These are phyloP conservation scores for Apteryx mantelli DNA, from an alignment of 2,113 vertebrate species.

Conservation along the genomic window DNA sequence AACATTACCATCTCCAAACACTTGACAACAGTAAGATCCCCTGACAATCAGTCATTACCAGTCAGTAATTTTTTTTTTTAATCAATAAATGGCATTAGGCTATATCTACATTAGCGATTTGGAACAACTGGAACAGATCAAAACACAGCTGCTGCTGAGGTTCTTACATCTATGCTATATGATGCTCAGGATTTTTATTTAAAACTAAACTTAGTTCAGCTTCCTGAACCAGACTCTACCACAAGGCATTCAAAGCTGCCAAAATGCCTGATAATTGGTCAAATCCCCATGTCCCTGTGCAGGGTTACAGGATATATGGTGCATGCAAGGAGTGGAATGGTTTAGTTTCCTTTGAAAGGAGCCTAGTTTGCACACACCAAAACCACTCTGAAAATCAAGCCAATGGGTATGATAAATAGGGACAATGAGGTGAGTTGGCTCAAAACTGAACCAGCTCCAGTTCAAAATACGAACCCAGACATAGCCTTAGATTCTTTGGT, in stretches of 20 bases:
- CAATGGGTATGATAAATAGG: not conserved
- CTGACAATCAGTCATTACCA: not conserved
- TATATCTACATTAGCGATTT: not conserved
- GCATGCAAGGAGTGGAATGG: rapidly evolving
- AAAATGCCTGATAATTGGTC: not conserved
- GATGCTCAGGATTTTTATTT: not conserved
- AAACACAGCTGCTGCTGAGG: not conserved
- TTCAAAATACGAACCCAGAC: not conserved
- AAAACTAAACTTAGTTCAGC: not conserved
- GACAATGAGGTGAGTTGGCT: not conserved
- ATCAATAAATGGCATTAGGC: not conserved
- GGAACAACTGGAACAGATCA: not conserved
- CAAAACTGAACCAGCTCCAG: not conserved
- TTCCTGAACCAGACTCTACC: not conserved
- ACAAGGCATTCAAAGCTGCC: not conserved
- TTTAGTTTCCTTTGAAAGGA: not conserved
- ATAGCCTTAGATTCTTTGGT: not conserved
- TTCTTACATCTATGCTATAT: not conserved
- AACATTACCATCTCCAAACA: not conserved
- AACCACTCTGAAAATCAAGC: not conserved
- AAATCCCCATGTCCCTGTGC: not conserved
- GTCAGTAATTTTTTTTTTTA: not conserved
- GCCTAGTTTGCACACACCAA: not conserved
- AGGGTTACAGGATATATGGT: not conserved
- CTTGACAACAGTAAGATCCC: not conserved